These are phyloP conservation scores for Microctonus brassicae DNA, from an alignment of 2,888 invertebrate species.

Conservation along the genomic window DNA sequence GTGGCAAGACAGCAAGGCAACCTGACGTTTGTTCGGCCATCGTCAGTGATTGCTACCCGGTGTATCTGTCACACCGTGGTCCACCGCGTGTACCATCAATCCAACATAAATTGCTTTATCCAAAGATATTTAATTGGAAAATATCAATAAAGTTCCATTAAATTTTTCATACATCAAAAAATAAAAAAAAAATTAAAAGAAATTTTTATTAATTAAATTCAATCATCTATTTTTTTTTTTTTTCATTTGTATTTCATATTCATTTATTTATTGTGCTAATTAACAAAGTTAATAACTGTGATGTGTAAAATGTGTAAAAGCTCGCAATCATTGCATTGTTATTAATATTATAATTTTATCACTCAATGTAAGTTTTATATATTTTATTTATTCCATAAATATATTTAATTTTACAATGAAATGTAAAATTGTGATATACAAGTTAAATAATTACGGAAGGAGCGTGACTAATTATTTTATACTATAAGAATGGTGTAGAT, in stretches of 20 bases:
- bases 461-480: slow-evolving; percentile 11
- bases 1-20: slow-evolving; percentile 26
- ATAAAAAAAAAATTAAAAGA: not conserved
- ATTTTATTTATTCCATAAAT: too few relatives aligned
- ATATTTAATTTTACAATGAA: too few relatives aligned
- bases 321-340: not conserved
- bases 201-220: not conserved
- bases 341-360: not conserved
- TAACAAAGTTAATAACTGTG: not conserved
- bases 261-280: not conserved
- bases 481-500: not conserved
- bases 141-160: not conserved
- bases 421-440: not conserved
- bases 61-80: slow-evolving; percentile 51
- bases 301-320: not conserved
- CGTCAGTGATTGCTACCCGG: slow-evolving; percentile 46
- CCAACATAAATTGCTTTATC: slow-evolving; percentile 1
- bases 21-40: slow-evolving; percentile 27
- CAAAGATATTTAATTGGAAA: not conserved
- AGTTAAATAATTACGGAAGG: slow-evolving; percentile 12
- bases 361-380: not conserved
- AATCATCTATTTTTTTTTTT: not conserved
- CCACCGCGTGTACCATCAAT: slow-evolving; percentile 52
- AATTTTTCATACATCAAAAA: not conserved
- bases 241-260: not conserved